These are phyloP conservation scores for Psettodes erumei DNA, from an alignment of 2,113 vertebrate species.

Conservation along the genomic window DNA sequence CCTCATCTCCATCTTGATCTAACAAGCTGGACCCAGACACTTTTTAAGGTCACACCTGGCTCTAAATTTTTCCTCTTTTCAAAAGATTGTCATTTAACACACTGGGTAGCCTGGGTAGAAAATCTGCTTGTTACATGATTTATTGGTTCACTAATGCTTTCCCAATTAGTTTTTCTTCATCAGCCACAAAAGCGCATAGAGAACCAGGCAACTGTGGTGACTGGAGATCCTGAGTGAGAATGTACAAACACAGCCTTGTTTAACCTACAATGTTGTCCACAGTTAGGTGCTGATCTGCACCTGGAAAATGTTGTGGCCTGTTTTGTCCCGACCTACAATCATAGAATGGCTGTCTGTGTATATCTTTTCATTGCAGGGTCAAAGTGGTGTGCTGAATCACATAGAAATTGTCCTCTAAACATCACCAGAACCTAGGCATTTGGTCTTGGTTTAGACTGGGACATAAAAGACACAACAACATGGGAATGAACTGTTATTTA, in stretches of 20 bases:
- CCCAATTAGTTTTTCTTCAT: neutral
- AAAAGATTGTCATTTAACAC: slow-evolving; percentile 30
- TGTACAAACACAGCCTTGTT: slow-evolving; percentile 54
- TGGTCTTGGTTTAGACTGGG: slow-evolving; percentile 76
- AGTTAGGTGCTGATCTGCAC: slow-evolving; percentile 49
- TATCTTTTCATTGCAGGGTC: slow-evolving; percentile 66
- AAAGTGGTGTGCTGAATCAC: slow-evolving; percentile 62
- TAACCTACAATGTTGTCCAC: slow-evolving; percentile 54
- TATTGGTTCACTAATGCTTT: neutral
- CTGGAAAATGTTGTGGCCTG: slow-evolving; percentile 67
- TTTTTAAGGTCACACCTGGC: slow-evolving; percentile 83
- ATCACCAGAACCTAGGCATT: slow-evolving; percentile 60
- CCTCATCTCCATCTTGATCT: slow-evolving; percentile 84
- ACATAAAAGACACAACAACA: slow-evolving; percentile 78
- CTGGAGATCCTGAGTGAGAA: slow-evolving; percentile 24
- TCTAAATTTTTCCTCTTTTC: slow-evolving; percentile 54
- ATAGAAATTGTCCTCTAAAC: slow-evolving; percentile 51
- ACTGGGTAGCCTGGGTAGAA: slow-evolving; percentile 3
- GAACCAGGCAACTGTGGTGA: slow-evolving; percentile 22
- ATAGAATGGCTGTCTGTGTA: slow-evolving; percentile 66
- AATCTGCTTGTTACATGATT: neutral
- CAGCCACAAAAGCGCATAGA: neutral
- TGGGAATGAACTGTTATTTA: slow-evolving; percentile 68
- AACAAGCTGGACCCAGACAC: slow-evolving; percentile 76
- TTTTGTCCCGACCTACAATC: slow-evolving; percentile 71